These are phyloP conservation scores for Hippocampus kuda DNA, from an alignment of 2,797 vertebrate genomes.

Conservation along the genomic window DNA sequence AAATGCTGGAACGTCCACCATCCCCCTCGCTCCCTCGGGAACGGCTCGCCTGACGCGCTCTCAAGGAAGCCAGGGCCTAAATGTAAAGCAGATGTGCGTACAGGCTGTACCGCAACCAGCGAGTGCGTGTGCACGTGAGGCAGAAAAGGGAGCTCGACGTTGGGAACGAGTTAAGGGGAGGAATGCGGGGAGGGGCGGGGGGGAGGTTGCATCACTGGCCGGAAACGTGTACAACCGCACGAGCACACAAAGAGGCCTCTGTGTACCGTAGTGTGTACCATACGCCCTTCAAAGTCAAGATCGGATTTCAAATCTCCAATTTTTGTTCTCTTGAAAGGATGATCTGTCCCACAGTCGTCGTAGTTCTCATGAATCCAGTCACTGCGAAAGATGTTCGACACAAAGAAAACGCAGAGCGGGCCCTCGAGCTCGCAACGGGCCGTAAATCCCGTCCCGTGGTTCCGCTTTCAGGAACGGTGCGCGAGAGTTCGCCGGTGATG, in stretches of 20 bases:
- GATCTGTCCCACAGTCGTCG: too few species aligned
- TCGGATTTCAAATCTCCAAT: neutral
- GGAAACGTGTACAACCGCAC: neutral
- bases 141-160: neutral
- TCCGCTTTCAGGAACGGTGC: too few species aligned
- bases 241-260: slow-evolving; percentile 17
- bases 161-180: neutral
- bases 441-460: too few species aligned
- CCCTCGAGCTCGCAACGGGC: too few species aligned
- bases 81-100: slow-evolving; percentile 7
- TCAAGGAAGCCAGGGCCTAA: neutral
- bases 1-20: neutral
- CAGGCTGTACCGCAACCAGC: neutral
- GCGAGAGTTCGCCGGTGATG: too few species aligned
- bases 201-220: neutral
- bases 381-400: too few species aligned
- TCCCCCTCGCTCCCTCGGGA: neutral
- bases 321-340: neutral
- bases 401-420: too few species aligned
- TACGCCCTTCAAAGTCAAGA: neutral
- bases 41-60: too few species aligned
- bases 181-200: too few species aligned
- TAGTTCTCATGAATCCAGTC: too few species aligned
- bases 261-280: neutral
- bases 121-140: neutral